Evolutionary conservation across 2,113 vertebrate species (phyloP).

Genomic region (Gnathonemus longibarbis): DNA sequence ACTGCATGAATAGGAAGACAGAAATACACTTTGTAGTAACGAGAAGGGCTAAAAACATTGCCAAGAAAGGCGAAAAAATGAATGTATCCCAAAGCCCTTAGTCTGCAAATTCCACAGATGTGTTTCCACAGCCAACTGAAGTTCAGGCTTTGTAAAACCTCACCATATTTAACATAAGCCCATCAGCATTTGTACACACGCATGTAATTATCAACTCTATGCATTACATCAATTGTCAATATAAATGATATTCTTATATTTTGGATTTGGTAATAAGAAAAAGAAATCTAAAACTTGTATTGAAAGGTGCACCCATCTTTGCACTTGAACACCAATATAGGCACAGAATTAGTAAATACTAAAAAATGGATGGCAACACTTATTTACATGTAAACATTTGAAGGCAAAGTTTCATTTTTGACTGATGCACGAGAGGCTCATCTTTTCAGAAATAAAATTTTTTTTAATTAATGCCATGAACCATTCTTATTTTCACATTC

Average conservation of each 20-base stretch:
- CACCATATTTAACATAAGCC: background rate
- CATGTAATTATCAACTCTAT: background rate
- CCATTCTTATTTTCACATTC: background rate
- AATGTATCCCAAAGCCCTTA: constrained; percentile 45
- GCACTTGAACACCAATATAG: background rate
- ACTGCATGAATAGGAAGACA: background rate
- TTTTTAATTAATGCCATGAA: background rate
- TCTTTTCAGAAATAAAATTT: background rate
- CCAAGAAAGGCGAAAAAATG: constrained; percentile 27
- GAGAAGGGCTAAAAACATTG: constrained; percentile 46
- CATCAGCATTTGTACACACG: background rate
- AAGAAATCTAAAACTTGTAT: background rate
- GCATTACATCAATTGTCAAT: background rate
- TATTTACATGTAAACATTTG: background rate
- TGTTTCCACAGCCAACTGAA: constrained; percentile 48
- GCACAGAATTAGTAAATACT: background rate
- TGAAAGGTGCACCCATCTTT: background rate
- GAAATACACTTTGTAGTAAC: background rate
- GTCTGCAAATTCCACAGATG: constrained; percentile 63
- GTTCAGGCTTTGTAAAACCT: constrained; percentile 11
- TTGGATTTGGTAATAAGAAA: background rate
- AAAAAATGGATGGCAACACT: background rate
- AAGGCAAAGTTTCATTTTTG: background rate
- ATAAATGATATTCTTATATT: background rate
- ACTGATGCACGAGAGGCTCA: background rate